phyloP scores from a whole-genome alignment of 1,140 invertebrate species.

The Drosophila athabasca region DNA sequence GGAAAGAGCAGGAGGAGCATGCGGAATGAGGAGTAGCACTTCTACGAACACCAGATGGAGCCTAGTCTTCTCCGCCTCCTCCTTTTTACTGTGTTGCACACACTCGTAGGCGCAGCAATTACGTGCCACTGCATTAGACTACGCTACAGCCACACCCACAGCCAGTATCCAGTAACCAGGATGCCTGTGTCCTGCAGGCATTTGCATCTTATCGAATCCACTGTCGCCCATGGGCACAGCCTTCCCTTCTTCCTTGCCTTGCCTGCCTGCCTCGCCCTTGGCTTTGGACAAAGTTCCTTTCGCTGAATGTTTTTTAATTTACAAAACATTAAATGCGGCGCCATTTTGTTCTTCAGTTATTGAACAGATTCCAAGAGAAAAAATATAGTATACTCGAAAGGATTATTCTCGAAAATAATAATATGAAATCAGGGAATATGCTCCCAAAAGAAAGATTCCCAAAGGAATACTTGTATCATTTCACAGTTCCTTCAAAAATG shows the following conservation, averaged over 20 bases:
- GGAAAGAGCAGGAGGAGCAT: slow-evolving; percentile 3
- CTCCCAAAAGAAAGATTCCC: too few species aligned
- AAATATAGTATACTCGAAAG: not conserved
- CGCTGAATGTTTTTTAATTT: slow-evolving; percentile 47
- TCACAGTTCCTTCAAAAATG: too few species aligned
- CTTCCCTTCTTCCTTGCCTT: too few species aligned
- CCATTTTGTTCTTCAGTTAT: not conserved
- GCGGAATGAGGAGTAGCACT: not conserved
- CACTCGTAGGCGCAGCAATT: slow-evolving; percentile 73
- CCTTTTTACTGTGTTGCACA: slow-evolving; percentile 44
- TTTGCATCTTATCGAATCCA: slow-evolving; percentile 61
- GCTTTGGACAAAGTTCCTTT: slow-evolving; percentile 34
- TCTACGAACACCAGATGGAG: slow-evolving; percentile 3
- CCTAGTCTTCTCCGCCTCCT: too few species aligned
- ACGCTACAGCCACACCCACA: not conserved
- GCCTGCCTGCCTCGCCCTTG: not conserved
- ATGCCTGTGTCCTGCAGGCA: slow-evolving; percentile 65
- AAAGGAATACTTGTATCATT: too few species aligned
- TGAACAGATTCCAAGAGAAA: not conserved
- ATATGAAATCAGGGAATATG: too few species aligned
- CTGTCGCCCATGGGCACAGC: slow-evolving; percentile 1
- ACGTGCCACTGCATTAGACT: slow-evolving; percentile 61
- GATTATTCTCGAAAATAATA: too few species aligned
- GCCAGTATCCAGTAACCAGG: slow-evolving; percentile 3
- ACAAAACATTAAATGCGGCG: slow-evolving; percentile 35